Conservation (phyloP, 2,797 vertebrate species). For the Tragopan temminckii region DNA sequence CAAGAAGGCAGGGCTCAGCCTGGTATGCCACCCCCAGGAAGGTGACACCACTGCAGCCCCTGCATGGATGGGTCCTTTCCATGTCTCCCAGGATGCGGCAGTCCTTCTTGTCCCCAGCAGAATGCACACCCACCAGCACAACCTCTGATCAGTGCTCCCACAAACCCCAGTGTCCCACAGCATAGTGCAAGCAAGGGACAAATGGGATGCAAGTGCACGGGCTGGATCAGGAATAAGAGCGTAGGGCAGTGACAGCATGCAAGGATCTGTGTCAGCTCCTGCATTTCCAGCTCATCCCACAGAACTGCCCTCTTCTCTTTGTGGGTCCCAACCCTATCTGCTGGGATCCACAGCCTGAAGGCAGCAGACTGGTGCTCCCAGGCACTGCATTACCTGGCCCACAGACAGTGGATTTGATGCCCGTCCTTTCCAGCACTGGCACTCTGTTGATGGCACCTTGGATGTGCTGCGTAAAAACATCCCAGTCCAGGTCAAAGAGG, state of each 20-base stretch:
- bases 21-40: constrained; percentile 56
- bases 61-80: background rate
- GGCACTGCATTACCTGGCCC: constrained; percentile 87
- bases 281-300: too few relatives aligned
- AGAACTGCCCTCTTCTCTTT: background rate
- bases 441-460: constrained; percentile 93
- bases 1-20: background rate
- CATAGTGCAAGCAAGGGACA: background rate
- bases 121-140: background rate
- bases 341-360: background rate
- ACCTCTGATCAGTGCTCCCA: background rate
- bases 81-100: background rate
- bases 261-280: background rate
- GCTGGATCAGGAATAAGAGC: background rate
- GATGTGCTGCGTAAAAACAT: constrained; percentile 93
- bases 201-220: background rate
- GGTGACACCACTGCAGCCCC: background rate
- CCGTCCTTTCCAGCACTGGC: constrained; percentile 90
- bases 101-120: background rate
- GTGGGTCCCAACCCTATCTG: background rate
- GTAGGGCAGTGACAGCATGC: background rate
- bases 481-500: constrained; percentile 98
- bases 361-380: accelerated
- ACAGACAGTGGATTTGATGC: constrained; percentile 97
- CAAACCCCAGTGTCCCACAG: background rate